Percentiles rank a stretch among this genome's conserved stretches.
These are phyloP conservation scores for Cephalopholis sonnerati DNA, from an alignment of 2,113 vertebrate genomes.

Conservation along the genomic window DNA sequence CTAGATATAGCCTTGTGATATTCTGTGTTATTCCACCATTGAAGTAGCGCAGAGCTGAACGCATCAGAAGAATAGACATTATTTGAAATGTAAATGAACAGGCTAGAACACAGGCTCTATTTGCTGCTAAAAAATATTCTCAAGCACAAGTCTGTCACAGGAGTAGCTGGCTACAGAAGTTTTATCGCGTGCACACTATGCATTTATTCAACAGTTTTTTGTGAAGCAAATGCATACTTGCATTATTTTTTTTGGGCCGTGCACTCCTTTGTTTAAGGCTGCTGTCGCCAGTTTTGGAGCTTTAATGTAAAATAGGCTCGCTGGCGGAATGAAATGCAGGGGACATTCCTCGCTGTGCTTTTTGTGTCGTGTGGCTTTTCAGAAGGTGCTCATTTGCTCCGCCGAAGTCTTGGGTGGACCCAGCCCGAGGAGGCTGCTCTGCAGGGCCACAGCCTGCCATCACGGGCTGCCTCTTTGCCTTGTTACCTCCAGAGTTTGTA, in stretches of 20 bases:
- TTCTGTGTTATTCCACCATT: background rate
- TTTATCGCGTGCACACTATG: background rate
- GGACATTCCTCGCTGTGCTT: slow-evolving; percentile 80
- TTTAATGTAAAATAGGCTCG: slow-evolving; percentile 65
- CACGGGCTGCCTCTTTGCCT: slow-evolving; percentile 39
- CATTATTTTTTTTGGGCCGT: slow-evolving; percentile 24
- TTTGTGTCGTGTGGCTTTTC: slow-evolving; percentile 85
- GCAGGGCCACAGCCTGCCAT: slow-evolving; percentile 59
- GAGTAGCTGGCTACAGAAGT: slow-evolving; percentile 11
- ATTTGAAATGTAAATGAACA: slow-evolving; percentile 32
- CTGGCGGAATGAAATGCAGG: slow-evolving; percentile 72
- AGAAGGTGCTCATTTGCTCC: slow-evolving; percentile 81
- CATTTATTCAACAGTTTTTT: slow-evolving; percentile 28
- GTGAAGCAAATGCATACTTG: slow-evolving; percentile 13
- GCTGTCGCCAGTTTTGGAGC: slow-evolving; percentile 45
- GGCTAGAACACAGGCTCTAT: background rate
- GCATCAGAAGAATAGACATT: background rate
- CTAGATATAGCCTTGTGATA: background rate
- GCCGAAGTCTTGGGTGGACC: slow-evolving; percentile 78
- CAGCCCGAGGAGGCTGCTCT: slow-evolving; percentile 59
- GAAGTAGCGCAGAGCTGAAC: background rate
- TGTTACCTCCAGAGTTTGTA: slow-evolving; percentile 26
- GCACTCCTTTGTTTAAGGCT: slow-evolving; percentile 37
- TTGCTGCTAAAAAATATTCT: background rate
- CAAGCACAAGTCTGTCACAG: background rate